Evolutionary conservation across 1,140 invertebrate species (phyloP).

Genomic region (Drosophila neocordata): DNA sequence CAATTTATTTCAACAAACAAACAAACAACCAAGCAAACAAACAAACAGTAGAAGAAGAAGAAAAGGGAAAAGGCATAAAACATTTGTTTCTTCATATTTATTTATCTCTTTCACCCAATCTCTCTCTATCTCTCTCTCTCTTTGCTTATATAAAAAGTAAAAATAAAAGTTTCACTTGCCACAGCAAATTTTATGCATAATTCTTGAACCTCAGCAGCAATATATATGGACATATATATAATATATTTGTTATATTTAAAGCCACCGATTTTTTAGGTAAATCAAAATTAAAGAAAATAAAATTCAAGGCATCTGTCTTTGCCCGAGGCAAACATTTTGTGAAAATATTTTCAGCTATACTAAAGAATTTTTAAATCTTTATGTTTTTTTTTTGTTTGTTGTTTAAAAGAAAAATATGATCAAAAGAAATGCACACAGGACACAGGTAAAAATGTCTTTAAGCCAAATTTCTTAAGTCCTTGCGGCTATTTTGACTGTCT

Average conservation of each 20-base stretch:
- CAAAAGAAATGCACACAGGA: constrained; percentile 1
- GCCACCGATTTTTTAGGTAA: neutral
- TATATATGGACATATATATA: neutral
- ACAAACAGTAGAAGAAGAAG: constrained; percentile 33
- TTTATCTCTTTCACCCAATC: neutral
- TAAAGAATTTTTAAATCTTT: neutral
- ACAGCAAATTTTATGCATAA: constrained; percentile 62
- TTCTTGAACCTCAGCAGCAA: constrained; percentile 28
- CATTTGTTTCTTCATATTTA: constrained; percentile 5
- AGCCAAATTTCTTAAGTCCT: neutral
- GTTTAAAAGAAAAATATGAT: neutral
- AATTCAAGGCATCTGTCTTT: neutral
- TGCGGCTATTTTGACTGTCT: constrained; percentile 1
- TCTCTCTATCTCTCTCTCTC: neutral
- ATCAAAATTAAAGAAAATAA: constrained; percentile 1
- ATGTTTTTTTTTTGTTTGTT: too few relatives aligned
- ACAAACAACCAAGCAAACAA: constrained; percentile 35
- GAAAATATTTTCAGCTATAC: neutral
- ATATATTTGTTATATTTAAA: neutral
- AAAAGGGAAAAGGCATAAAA: constrained; percentile 20
- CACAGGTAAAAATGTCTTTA: neutral
- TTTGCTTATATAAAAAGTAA: constrained; percentile 4
- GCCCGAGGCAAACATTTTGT: constrained; percentile 1
- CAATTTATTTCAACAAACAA: constrained; percentile 64
- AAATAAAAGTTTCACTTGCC: constrained; percentile 40